Base-by-base conservation (phyloP, 2,888 invertebrate species). In the Apamea sordens region DNA sequence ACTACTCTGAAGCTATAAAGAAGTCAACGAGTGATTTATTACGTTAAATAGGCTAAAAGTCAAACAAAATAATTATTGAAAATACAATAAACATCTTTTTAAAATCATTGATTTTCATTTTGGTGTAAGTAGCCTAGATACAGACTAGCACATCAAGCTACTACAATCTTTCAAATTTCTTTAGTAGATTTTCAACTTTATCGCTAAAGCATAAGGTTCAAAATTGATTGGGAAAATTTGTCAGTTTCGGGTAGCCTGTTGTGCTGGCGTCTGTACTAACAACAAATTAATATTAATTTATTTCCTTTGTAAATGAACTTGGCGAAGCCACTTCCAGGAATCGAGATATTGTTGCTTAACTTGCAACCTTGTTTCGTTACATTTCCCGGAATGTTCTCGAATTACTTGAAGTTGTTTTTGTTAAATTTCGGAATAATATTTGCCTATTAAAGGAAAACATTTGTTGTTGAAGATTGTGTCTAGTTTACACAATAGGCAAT, bases 281-380 rank as follows among this genome's bases (percentile, higher is more conserved):
- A 76, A 10, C 44, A 44, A 80, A 44, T 81, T 73, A 47, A 44
- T 73, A 73, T 80, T 73, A 36, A 73, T 70, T 69, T 69, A 67
- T 82, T 80, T 82, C 44, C n/a, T 70, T 56, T n/a, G 53, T 56
- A 65, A 61, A 28, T 8, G 21, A 32, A 36, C n/a, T 80, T 24
- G 15, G 36, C 11, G 5, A 36, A 69, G 36, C 21, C 47, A 67
- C 53, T 67, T 82, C 61, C 15, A 28, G 15, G 74, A 56, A 85
- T 67, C 15, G 21, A 32, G 13, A 61, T 15, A 28, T 65, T 61
- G 61, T 84, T 65, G 32, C n/a, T 2, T n/a, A 50, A 69, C 50
- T 50, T 50, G 56, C 56, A 24, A 67, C 2, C 24, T 36, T 59
- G n/a, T n/a, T 61, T 7, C 13, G 53, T n/a, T 36, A 36, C 2